Conservation (phyloP, 2,888 invertebrate genomes). For the Latheticus oryzae region DNA sequence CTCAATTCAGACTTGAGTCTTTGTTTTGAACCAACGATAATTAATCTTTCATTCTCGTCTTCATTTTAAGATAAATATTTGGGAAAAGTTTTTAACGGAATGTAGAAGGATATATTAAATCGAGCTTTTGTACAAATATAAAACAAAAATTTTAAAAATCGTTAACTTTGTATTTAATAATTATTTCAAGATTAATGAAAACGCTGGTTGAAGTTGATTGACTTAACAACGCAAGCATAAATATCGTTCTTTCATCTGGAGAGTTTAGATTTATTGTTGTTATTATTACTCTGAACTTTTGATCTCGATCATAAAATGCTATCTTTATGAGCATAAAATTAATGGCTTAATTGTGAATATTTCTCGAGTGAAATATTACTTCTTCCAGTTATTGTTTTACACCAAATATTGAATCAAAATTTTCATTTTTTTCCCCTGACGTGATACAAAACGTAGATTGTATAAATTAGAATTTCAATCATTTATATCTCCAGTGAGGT, state of each 20-base stretch:
- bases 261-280: slow-evolving; percentile 32
- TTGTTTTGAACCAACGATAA: slow-evolving; percentile 13
- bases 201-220: slow-evolving; percentile 28
- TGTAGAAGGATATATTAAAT: too few relatives aligned
- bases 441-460: slow-evolving; percentile 12
- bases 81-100: slow-evolving; percentile 1
- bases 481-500: neutral
- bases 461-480: slow-evolving; percentile 19
- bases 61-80: slow-evolving; percentile 18
- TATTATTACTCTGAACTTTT: slow-evolving; percentile 34
- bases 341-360: slow-evolving; percentile 32
- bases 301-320: slow-evolving; percentile 27
- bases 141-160: too few relatives aligned
- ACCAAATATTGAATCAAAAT: too few relatives aligned
- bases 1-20: neutral
- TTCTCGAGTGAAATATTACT: slow-evolving; percentile 23
- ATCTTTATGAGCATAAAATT: slow-evolving; percentile 30
- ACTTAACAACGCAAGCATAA: slow-evolving; percentile 12
- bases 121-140: too few relatives aligned
- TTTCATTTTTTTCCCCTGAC: slow-evolving; percentile 13
- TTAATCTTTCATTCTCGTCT: slow-evolving; percentile 7
- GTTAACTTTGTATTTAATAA: too few relatives aligned
- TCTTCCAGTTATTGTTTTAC: neutral
- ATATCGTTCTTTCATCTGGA: slow-evolving; percentile 22
- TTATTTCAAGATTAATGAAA: too few relatives aligned